Conservation (phyloP, 1,140 invertebrate genomes). For the Bacillus rossius region DNA sequence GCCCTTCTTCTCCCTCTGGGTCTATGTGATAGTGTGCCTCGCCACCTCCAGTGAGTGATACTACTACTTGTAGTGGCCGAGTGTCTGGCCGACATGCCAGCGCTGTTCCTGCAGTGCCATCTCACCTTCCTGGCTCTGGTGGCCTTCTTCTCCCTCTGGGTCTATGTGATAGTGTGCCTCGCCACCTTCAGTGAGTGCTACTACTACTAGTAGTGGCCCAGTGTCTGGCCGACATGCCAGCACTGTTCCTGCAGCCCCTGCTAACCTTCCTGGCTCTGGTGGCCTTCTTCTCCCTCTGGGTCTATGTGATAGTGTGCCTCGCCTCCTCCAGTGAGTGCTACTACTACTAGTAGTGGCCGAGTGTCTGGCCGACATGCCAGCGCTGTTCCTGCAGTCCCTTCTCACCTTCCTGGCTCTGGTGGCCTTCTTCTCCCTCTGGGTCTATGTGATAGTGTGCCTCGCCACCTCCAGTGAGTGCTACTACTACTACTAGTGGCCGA, state of each 20-base stretch:
- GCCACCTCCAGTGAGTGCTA: conserved; percentile 66
- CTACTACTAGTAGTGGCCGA: no score
- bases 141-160: conserved; percentile 80
- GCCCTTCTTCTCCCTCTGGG: conserved; percentile 80
- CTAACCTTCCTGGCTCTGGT: conserved; percentile 75
- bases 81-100: conserved; percentile 74
- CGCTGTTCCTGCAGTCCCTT: conserved; percentile 81
- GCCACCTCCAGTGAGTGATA: conserved; percentile 66
- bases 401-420: conserved; percentile 75
- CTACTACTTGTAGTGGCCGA: no score
- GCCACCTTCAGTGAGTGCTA: conserved; percentile 66
- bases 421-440: conserved; percentile 80
- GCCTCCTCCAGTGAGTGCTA: conserved; percentile 66
- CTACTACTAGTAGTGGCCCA: no score
- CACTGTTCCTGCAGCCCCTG: conserved; percentile 81
- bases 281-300: conserved; percentile 80
- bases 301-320: conserved; percentile 65
- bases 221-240: conserved; percentile 74
- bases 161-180: conserved; percentile 65
- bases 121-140: conserved; percentile 75
- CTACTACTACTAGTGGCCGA: no score
- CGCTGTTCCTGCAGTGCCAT: conserved; percentile 81
- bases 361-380: conserved; percentile 74
- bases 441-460: conserved; percentile 65
- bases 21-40: conserved; percentile 65